A percentile compares a stretch with the other conserved stretches of the same genome.
phyloP scores from a whole-genome alignment of 2,888 invertebrate species.

The Drosophila formosana region DNA sequence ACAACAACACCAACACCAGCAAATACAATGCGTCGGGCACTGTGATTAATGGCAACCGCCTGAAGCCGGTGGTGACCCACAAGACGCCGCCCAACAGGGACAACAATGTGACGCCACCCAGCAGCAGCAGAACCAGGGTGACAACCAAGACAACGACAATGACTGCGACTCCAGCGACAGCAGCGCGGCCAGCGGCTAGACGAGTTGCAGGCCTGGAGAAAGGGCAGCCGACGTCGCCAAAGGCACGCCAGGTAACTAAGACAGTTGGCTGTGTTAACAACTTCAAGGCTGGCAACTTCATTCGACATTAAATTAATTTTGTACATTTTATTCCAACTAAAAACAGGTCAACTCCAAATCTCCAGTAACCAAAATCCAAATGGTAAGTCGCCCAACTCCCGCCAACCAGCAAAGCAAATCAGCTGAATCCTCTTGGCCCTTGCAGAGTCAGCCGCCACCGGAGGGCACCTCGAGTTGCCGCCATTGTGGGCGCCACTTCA shows the following conservation, averaged over 20 bases:
- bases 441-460: conserved; percentile 52
- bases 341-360: conserved; percentile 44
- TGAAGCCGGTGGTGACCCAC: conserved; percentile 83
- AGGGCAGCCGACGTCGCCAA: conserved; percentile 31
- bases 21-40: conserved; percentile 44
- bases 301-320: not conserved
- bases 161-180: conserved; percentile 4
- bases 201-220: conserved; percentile 10
- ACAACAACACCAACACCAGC: conserved; percentile 60
- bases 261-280: not conserved
- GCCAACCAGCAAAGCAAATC: not conserved
- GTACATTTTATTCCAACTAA: not conserved
- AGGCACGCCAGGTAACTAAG: conserved; percentile 40
- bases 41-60: conserved; percentile 63
- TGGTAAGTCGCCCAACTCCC: conserved; percentile 51
- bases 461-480: conserved; percentile 87
- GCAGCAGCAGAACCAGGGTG: conserved; percentile 22
- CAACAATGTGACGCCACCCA: conserved; percentile 24
- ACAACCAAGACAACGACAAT: conserved; percentile 3
- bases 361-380: conserved; percentile 55
- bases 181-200: not conserved
- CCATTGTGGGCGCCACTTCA: conserved; percentile 93
- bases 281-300: conserved; percentile 3
- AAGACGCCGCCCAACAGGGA: conserved; percentile 73
- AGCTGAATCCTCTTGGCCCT: not conserved